phyloP scores from a whole-genome alignment of 2,113 vertebrate genomes.

The Microcebus ravelobensis region DNA sequence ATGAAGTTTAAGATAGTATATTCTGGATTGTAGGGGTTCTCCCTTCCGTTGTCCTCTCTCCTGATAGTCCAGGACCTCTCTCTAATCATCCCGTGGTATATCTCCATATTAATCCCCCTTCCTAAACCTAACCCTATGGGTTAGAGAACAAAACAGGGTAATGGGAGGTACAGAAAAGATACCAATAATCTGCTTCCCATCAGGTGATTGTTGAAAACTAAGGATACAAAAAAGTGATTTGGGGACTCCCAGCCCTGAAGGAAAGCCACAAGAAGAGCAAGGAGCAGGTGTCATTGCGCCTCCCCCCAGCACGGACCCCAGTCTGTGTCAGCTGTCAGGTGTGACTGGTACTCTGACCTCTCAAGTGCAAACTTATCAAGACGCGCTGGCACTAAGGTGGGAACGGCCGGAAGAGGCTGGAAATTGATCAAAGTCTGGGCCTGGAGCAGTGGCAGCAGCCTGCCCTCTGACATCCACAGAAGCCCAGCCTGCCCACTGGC shows the following conservation, averaged over 20 bases:
- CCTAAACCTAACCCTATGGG: not conserved
- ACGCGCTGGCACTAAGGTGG: not conserved
- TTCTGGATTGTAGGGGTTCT: not conserved
- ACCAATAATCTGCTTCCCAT: not conserved
- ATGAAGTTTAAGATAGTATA: not conserved
- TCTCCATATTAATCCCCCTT: not conserved
- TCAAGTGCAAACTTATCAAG: slow-evolving; percentile 12
- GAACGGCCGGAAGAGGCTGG: not conserved
- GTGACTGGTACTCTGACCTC: not conserved
- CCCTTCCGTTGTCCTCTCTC: not conserved
- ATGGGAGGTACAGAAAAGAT: not conserved
- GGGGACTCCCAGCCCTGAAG: not conserved
- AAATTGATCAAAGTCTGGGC: not conserved
- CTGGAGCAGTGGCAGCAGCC: not conserved
- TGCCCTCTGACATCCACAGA: not conserved
- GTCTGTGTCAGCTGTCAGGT: not conserved
- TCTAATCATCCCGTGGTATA: not conserved
- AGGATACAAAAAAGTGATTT: not conserved
- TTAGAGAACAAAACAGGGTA: not conserved
- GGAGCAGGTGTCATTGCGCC: not conserved
- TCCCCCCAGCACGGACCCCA: not conserved
- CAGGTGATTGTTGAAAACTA: not conserved
- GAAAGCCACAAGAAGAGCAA: not conserved
- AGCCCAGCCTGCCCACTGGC: not conserved
- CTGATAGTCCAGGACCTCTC: not conserved